These are phyloP conservation scores for Gopherus evgoodei DNA, from an alignment of 2,113 vertebrate species.

Conservation along the genomic window DNA sequence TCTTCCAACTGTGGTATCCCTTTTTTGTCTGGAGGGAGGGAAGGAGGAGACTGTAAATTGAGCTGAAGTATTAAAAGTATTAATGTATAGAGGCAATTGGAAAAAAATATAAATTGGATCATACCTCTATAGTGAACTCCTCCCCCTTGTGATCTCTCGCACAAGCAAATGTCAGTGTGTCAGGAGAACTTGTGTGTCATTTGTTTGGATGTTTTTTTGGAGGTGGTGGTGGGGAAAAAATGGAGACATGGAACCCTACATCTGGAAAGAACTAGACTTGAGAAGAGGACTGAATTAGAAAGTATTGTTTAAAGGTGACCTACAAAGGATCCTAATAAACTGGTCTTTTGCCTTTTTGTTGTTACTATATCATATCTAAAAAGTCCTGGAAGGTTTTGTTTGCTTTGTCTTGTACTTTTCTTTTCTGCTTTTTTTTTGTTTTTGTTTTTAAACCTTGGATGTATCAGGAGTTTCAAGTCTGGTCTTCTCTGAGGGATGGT, in stretches of 20 bases:
- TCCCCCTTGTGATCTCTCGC: not conserved
- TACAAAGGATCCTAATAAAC: not conserved
- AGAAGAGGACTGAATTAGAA: fast-evolving
- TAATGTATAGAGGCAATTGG: constrained; percentile 23
- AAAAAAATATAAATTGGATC: not conserved
- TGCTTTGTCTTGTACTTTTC: no score
- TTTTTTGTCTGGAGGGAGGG: not conserved
- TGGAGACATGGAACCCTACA: not conserved
- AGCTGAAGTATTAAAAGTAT: not conserved
- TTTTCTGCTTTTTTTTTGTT: no score
- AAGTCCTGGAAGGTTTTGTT: no score
- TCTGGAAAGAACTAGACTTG: not conserved
- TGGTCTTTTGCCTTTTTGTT: not conserved
- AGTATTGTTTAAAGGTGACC: not conserved
- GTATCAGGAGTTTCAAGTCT: not conserved
- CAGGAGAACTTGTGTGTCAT: not conserved
- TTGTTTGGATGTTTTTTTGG: not conserved
- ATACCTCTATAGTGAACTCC: not conserved
- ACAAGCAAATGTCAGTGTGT: not conserved
- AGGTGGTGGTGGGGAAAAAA: not conserved
- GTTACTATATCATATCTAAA: no score
- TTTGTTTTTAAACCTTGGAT: not conserved
- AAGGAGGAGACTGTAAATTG: constrained; percentile 6
- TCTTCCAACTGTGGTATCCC: constrained; percentile 29
- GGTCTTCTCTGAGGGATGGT: not conserved